Conservation (phyloP, 2,888 invertebrate genomes). For the Phyto melanocephala region DNA sequence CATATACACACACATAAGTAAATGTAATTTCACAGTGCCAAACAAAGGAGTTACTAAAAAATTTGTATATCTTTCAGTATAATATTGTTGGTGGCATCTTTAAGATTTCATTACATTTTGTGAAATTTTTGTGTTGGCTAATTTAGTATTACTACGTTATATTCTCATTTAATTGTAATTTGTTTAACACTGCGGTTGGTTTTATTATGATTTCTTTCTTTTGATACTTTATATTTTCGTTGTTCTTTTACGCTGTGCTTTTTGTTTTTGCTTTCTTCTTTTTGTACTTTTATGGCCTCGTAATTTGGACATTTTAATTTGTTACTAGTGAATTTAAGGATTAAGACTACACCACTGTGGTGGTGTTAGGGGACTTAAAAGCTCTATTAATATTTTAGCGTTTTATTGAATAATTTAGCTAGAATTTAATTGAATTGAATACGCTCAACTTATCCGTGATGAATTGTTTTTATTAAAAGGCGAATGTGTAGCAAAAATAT, state of each 20-base stretch:
- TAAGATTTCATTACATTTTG: slow-evolving; percentile 33
- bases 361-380: neutral
- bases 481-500: too few relatives aligned
- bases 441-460: neutral
- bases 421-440: slow-evolving; percentile 16
- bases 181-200: slow-evolving; percentile 58
- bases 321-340: slow-evolving; percentile 25
- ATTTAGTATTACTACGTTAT: slow-evolving; percentile 62
- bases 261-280: neutral
- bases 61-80: neutral
- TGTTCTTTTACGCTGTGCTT: neutral
- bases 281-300: neutral
- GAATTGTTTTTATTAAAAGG: neutral
- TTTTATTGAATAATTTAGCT: slow-evolving; percentile 10
- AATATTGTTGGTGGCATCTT: slow-evolving; percentile 26
- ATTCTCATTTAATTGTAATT: slow-evolving; percentile 57
- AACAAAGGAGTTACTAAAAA: neutral
- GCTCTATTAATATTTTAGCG: slow-evolving; percentile 40
- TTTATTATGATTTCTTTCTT: slow-evolving; percentile 25
- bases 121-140: slow-evolving; percentile 51
- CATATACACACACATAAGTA: neutral
- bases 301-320: slow-evolving; percentile 36
- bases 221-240: neutral
- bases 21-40: neutral
- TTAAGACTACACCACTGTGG: neutral